Conservation (phyloP, 2,888 invertebrate species). For the Icerya purchasi region DNA sequence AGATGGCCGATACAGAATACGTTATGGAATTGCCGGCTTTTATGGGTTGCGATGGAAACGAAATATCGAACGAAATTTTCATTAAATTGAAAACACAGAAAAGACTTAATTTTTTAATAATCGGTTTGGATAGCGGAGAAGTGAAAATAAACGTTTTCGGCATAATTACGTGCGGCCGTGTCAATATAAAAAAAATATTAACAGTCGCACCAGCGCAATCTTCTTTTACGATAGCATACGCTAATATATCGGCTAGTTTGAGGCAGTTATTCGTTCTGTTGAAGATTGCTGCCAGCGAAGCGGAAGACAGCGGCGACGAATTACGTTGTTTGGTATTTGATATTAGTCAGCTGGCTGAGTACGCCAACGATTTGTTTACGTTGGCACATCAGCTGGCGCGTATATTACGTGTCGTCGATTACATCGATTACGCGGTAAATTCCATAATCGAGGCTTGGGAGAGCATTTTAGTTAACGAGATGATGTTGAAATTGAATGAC, state of each 20-base stretch:
- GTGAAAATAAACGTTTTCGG: constrained; percentile 62
- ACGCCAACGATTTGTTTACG: constrained; percentile 43
- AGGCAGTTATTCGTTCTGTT: constrained; percentile 43
- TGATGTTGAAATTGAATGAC: constrained; percentile 76
- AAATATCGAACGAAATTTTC: background rate
- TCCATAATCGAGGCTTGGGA: constrained; percentile 84
- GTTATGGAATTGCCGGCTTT: background rate
- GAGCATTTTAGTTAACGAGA: constrained; percentile 62
- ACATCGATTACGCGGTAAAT: constrained; percentile 50
- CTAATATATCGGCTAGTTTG: constrained; percentile 46
- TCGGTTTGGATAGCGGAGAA: constrained; percentile 52
- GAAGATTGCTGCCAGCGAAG: constrained; percentile 24
- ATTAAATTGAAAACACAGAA: too few species aligned
- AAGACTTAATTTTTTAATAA: constrained; percentile 46
- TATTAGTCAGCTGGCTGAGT: constrained; percentile 39
- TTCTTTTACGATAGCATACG: constrained; percentile 36
- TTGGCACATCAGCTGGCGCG: constrained; percentile 54
- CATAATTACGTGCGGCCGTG: constrained; percentile 52
- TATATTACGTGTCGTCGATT: constrained; percentile 41
- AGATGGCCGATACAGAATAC: too few species aligned
- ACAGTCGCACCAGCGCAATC: background rate
- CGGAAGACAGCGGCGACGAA: constrained; percentile 16
- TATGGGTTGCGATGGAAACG: background rate
- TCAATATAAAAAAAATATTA: constrained; percentile 31
- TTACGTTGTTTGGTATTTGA: constrained; percentile 26